Conservation (phyloP, 2,888 invertebrate genomes). For the Phaonia tiefii region DNA sequence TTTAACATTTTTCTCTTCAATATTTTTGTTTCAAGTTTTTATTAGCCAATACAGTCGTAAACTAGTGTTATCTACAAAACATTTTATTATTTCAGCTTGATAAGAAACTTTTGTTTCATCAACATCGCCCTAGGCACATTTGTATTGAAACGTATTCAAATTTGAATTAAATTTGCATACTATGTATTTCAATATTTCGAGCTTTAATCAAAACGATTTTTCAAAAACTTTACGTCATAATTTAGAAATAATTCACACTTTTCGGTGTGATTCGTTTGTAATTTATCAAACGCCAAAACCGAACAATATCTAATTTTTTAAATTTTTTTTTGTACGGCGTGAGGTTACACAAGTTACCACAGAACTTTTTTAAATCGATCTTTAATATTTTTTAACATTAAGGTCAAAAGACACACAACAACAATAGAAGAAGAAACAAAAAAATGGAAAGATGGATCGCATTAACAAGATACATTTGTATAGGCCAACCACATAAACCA, state of each 20-base stretch:
- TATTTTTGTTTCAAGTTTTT: no score
- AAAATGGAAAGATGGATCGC: slow-evolving; percentile 16
- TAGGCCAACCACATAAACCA: background rate
- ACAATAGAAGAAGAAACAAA: background rate
- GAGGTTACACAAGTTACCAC: slow-evolving; percentile 1
- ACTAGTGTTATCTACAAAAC: no score
- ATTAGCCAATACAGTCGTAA: no score
- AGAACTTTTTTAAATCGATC: slow-evolving; percentile 43
- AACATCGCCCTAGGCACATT: no score
- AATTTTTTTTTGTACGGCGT: background rate
- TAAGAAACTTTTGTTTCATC: no score
- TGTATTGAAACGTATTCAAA: no score
- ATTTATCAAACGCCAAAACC: slow-evolving; percentile 30
- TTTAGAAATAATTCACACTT: slow-evolving; percentile 14
- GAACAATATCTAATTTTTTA: slow-evolving; percentile 1
- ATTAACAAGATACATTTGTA: slow-evolving; percentile 5
- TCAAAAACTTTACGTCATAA: slow-evolving; percentile 8
- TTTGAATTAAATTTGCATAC: no score
- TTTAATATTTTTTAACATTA: slow-evolving; percentile 47
- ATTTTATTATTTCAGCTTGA: no score
- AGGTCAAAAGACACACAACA: slow-evolving; percentile 21
- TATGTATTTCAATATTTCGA: no score
- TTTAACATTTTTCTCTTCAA: no score
- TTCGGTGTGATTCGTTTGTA: slow-evolving; percentile 24
- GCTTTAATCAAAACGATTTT: background rate